Base-by-base conservation (phyloP, 30 jellyfish, hydroid and myxozoan species). In the Clytia hemisphaerica region DNA sequence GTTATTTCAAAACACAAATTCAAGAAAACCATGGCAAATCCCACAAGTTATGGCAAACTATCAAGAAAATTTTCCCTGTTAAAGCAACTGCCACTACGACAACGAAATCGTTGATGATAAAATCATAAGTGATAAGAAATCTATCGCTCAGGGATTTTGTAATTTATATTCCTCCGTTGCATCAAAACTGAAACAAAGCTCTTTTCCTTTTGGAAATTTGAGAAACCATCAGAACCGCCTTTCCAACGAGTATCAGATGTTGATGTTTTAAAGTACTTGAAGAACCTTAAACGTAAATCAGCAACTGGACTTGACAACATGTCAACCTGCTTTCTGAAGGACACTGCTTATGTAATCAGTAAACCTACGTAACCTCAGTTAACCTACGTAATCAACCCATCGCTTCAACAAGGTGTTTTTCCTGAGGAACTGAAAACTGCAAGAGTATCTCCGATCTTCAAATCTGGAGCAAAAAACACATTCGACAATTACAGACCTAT, bases 401-500 rank as follows among this genome's bases (percentile, higher is more conserved):
- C 18, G 14, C 19, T 42, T 0, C 18, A 42, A 42, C 14, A 16
- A 42, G 0, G 54, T 16, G 19, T 21, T 42, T 16, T 42, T 16
- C 54, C 54, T 12, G 54, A 0, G 0, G 54, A 42, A 12, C 19
- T 42, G 14, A 42, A 42, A 42, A 42, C 19, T 21, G 54, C 18
- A 16, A 42, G 19, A 42, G 54, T 42, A 42, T 0, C 54, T 12
- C 54, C 54, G 19, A 53, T 65, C n/a, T 65, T 31, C 24, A 77
- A 77, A 51, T 64, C 77, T 0, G 85, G 92, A 2, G 25, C 76
- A 34, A 25, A 68, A 32, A 29, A 76, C 58, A 50, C 21, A 6
- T 54, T 64, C 62, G 69, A 76, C 48, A 78, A 66, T 28, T 78
- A 78, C 71, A 35, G 92, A 14, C 92, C 92, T 0, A 66, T 78